Percentiles rank a stretch among this genome's conserved stretches.
phyloP scores from a whole-genome alignment of 1,140 invertebrate species.

The Oryctes rhinoceros region DNA sequence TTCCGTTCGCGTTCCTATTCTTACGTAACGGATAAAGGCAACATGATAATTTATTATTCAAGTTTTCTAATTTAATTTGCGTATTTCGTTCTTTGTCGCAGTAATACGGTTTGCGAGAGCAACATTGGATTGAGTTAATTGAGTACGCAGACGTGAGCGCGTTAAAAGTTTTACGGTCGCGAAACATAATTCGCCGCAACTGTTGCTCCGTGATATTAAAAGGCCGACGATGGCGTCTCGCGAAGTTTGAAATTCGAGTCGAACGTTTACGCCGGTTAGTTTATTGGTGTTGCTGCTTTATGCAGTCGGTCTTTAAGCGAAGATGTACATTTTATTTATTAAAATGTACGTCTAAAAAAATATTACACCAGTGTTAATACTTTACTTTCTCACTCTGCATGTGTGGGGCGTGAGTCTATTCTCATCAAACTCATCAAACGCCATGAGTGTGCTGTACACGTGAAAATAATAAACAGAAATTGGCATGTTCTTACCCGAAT shows the following conservation, averaged over 20 bases:
- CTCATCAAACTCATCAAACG: no score
- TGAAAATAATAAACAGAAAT: no score
- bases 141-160: not conserved
- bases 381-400: not conserved
- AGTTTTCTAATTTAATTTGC: constrained; percentile 11
- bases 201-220: not conserved
- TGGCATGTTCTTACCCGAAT: no score
- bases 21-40: not conserved
- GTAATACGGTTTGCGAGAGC: not conserved
- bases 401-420: no score
- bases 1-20: not conserved
- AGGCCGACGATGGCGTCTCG: not conserved
- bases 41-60: not conserved
- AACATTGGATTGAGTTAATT: not conserved
- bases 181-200: not conserved
- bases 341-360: no score
- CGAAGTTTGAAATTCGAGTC: no score
- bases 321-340: no score
- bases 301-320: no score
- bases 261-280: no score
- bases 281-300: no score
- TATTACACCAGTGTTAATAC: no score
- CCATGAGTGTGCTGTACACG: no score
- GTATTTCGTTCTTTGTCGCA: not conserved
- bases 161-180: not conserved